Conservation (phyloP, 1,140 invertebrate species). For the Cherax quadricarinatus region DNA sequence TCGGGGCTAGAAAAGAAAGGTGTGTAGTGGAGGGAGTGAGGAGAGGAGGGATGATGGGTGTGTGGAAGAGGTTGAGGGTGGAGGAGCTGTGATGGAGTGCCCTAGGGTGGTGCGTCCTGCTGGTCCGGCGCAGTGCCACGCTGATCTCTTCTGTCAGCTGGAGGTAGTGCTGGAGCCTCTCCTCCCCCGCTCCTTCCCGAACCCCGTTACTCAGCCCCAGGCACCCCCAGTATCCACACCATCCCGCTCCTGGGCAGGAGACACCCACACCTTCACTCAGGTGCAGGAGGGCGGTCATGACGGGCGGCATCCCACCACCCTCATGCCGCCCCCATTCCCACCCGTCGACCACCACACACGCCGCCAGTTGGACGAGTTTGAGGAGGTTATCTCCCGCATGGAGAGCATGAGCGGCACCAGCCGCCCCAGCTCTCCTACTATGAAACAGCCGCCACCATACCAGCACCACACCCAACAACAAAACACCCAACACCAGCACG, state of each 20-base stretch:
- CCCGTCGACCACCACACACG: conserved; percentile 40
- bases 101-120: conserved; percentile 20
- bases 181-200: background rate
- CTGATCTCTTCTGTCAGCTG: conserved; percentile 43
- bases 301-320: conserved; percentile 2
- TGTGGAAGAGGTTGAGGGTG: background rate
- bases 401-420: conserved; percentile 49
- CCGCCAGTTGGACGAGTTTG: conserved; percentile 72
- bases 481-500: background rate
- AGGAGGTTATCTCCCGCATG: conserved; percentile 72
- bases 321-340: background rate
- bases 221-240: background rate
- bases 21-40: background rate
- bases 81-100: conserved; percentile 28
- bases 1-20: background rate
- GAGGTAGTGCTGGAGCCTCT: background rate
- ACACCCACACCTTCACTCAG: conserved; percentile 1
- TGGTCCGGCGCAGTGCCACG: conserved; percentile 39
- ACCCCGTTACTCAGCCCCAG: background rate
- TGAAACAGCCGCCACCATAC: too few relatives aligned
- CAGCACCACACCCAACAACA: conserved; percentile 60
- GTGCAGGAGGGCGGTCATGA: background rate
- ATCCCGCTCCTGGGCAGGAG: background rate
- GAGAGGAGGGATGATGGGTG: conserved; percentile 1
- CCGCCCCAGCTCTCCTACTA: conserved; percentile 77